Evolutionary conservation across 2,888 invertebrate genomes (phyloP).

Genomic region (Macrophya alboannulata): DNA sequence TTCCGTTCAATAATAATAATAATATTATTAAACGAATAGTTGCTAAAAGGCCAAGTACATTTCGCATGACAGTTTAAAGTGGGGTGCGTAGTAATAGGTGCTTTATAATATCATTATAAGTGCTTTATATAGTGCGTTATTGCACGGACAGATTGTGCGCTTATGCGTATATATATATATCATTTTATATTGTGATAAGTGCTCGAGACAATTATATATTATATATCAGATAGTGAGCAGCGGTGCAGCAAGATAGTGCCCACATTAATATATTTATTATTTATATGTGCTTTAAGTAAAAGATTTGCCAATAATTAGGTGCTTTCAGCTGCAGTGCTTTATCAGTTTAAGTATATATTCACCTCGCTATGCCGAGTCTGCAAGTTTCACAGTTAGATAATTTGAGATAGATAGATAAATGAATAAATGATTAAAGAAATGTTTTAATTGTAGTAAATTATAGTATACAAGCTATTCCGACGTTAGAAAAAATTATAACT

Average conservation of each 20-base stretch:
- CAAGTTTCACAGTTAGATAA: neutral
- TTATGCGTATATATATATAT: conserved; percentile 58
- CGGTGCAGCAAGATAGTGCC: conserved; percentile 20
- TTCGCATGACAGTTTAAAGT: conserved; percentile 71
- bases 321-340: conserved; percentile 38
- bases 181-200: conserved; percentile 19
- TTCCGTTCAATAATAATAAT: neutral
- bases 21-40: conserved; percentile 1
- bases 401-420: neutral
- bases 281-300: conserved; percentile 18
- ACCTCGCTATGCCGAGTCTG: conserved; percentile 27
- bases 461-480: neutral
- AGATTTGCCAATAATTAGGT: conserved; percentile 36
- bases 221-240: conserved; percentile 1
- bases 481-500: neutral
- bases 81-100: conserved; percentile 67
- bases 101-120: conserved; percentile 58
- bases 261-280: neutral
- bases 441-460: neutral
- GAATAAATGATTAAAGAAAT: neutral
- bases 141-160: conserved; percentile 67
- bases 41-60: conserved; percentile 56
- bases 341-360: conserved; percentile 5
- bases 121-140: conserved; percentile 67
- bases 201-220: conserved; percentile 26